Evolutionary conservation across 2,888 invertebrate species (phyloP).

Genomic region (Diploptera punctata): DNA sequence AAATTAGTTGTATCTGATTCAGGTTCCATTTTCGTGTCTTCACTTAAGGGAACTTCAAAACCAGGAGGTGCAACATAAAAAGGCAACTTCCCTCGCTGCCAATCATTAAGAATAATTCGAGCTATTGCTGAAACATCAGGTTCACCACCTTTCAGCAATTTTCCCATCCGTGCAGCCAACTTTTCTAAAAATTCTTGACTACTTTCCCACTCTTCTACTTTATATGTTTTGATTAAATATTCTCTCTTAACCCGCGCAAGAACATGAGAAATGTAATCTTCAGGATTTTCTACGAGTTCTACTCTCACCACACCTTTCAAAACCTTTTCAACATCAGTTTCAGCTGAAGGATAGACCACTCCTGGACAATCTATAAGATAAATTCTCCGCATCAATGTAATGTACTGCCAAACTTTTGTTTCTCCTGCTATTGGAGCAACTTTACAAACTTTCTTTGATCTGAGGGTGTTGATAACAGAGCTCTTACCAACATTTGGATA

Average conservation of each 20-base stretch:
- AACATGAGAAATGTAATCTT: constrained; percentile 90
- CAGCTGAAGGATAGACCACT: constrained; percentile 96
- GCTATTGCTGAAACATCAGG: constrained; percentile 90
- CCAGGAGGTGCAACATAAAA: constrained; percentile 91
- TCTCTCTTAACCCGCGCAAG: constrained; percentile 87
- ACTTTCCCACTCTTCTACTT: constrained; percentile 80
- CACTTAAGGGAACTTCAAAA: constrained; percentile 70
- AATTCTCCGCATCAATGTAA: constrained; percentile 96
- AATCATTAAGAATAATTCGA: constrained; percentile 96
- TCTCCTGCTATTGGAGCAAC: constrained; percentile 98
- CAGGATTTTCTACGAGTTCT: constrained; percentile 91
- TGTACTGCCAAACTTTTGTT: constrained; percentile 99
- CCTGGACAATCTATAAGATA: constrained; percentile 99
- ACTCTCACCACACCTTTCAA: constrained; percentile 98
- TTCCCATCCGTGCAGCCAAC: constrained; percentile 84
- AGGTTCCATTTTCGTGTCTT: no score
- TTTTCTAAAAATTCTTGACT: constrained; percentile 91
- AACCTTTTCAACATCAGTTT: constrained; percentile 93
- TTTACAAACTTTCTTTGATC: constrained; percentile 97
- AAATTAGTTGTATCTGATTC: no score
- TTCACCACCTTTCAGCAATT: constrained; percentile 95
- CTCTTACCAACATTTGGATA: constrained; percentile 99
- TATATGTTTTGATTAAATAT: constrained; percentile 90
- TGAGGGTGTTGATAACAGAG: constrained; percentile 95
- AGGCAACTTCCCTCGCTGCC: constrained; percentile 97